These are phyloP conservation scores for Rhyzopertha dominica DNA, from an alignment of 1,140 invertebrate genomes.

Conservation along the genomic window DNA sequence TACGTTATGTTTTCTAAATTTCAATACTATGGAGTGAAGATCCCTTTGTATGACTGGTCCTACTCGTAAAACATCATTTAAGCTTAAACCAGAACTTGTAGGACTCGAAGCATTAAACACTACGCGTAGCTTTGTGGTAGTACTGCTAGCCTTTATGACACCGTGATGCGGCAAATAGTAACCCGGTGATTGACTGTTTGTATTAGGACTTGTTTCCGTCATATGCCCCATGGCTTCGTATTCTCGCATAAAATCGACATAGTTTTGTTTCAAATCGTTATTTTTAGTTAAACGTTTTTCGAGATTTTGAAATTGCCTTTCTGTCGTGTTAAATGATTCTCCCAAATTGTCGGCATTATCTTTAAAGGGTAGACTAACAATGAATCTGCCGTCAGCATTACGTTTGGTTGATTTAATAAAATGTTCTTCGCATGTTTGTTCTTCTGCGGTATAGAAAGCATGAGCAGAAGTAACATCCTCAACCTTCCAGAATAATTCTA, in stretches of 20 bases:
- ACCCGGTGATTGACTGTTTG: no score
- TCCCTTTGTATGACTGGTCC: slow-evolving; percentile 24
- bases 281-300: slow-evolving; percentile 30
- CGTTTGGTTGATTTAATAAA: slow-evolving; percentile 2
- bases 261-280: slow-evolving; percentile 21
- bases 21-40: slow-evolving; percentile 21
- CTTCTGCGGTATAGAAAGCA: neutral
- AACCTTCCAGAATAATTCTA: slow-evolving; percentile 9
- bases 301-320: slow-evolving; percentile 31
- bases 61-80: slow-evolving; percentile 24
- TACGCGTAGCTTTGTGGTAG: slow-evolving; percentile 34
- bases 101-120: slow-evolving; percentile 24
- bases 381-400: slow-evolving; percentile 17
- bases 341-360: slow-evolving; percentile 26
- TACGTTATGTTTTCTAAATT: slow-evolving; percentile 13
- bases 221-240: no score
- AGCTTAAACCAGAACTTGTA: slow-evolving; percentile 19
- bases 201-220: no score
- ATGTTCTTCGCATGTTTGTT: slow-evolving; percentile 7
- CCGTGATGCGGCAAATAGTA: slow-evolving; percentile 31
- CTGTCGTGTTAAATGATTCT: slow-evolving; percentile 25
- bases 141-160: slow-evolving; percentile 26
- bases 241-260: slow-evolving; percentile 25
- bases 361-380: slow-evolving; percentile 20
- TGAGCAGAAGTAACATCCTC: neutral